Conservation (phyloP, 2,888 invertebrate genomes). For the Troilus luridus region DNA sequence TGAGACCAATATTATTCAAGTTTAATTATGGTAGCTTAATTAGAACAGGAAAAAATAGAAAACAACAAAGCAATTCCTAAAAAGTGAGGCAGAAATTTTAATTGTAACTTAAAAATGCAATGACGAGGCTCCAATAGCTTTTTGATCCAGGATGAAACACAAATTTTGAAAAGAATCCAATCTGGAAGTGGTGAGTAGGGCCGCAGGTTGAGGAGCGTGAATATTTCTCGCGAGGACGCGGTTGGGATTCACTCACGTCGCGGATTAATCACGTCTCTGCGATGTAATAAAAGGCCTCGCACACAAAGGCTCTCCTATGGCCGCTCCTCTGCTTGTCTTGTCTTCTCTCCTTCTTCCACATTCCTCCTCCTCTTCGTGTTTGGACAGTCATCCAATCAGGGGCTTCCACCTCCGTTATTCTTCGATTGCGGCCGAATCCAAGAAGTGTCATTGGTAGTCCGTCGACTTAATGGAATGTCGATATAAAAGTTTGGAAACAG, state of each 20-base stretch:
- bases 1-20: too few species aligned
- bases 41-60: too few species aligned
- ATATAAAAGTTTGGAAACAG: neutral
- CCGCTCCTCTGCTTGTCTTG: neutral
- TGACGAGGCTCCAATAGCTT: neutral
- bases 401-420: neutral
- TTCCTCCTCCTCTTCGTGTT: slow-evolving; percentile 1
- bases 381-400: slow-evolving; percentile 20
- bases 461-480: neutral
- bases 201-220: neutral
- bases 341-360: neutral
- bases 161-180: slow-evolving; percentile 31
- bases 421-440: neutral
- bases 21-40: too few species aligned
- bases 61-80: too few species aligned
- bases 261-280: slow-evolving; percentile 49
- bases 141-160: neutral
- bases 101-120: neutral
- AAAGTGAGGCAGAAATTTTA: too few species aligned
- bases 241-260: slow-evolving; percentile 48
- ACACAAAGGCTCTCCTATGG: neutral
- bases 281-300: slow-evolving; percentile 11
- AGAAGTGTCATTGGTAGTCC: neutral
- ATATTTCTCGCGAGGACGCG: slow-evolving; percentile 39
- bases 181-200: neutral